Evolutionary conservation across 2,113 vertebrate genomes (phyloP).

Genomic region (Pluvianellus socialis): DNA sequence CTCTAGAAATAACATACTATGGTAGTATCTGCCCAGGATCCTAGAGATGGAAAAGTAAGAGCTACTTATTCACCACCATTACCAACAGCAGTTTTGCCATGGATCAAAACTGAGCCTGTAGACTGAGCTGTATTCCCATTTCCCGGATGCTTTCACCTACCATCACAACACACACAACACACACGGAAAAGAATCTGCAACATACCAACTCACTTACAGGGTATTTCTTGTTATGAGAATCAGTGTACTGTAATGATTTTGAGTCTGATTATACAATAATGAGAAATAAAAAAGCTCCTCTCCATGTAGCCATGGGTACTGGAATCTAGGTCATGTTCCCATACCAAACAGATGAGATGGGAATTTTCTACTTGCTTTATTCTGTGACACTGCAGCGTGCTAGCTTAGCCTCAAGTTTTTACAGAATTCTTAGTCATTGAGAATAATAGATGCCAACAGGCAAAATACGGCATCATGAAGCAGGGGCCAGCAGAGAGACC

Average conservation of each 20-base stretch:
- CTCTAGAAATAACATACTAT: background rate
- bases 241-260: background rate
- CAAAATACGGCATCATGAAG: background rate
- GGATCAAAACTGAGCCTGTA: background rate
- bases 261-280: background rate
- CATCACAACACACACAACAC: background rate
- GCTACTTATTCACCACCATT: background rate
- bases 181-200: background rate
- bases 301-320: background rate
- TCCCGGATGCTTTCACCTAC: background rate
- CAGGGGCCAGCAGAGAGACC: background rate
- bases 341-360: background rate
- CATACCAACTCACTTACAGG: background rate
- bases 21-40: background rate
- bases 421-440: background rate
- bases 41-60: background rate
- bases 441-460: background rate
- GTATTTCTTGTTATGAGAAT: background rate
- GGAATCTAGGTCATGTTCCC: slow-evolving; percentile 24
- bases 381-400: background rate
- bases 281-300: background rate
- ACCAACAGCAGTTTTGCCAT: background rate
- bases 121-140: background rate
- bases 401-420: background rate
- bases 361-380: background rate